A percentile compares a stretch with the other conserved stretches of the same genome.
These are phyloP conservation scores for Acleris emargana DNA, from an alignment of 2,888 invertebrate genomes.

Conservation along the genomic window DNA sequence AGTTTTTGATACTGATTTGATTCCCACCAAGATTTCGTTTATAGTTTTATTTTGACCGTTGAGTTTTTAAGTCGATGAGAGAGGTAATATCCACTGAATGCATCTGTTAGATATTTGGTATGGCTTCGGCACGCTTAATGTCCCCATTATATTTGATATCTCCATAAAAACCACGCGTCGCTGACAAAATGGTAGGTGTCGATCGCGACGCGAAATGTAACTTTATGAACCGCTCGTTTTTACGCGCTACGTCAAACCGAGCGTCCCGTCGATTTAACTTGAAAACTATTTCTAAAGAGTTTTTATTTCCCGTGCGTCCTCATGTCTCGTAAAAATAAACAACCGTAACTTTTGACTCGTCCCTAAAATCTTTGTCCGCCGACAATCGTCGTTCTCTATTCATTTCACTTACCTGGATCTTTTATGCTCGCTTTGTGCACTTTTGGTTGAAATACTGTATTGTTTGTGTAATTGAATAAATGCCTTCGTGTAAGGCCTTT, in stretches of 20 bases:
- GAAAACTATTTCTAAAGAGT: slow-evolving; percentile 53
- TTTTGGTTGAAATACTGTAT: slow-evolving; percentile 72
- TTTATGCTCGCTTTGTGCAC: slow-evolving; percentile 68
- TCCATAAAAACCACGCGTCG: slow-evolving; percentile 42
- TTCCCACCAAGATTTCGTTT: slow-evolving; percentile 29
- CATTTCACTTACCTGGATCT: slow-evolving; percentile 71
- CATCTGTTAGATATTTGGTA: slow-evolving; percentile 32
- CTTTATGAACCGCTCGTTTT: slow-evolving; percentile 50
- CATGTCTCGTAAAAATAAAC: slow-evolving; percentile 66
- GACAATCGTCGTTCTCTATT: slow-evolving; percentile 74
- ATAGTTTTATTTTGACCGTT: slow-evolving; percentile 22
- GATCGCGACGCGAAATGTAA: slow-evolving; percentile 48
- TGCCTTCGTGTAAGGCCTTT: slow-evolving; percentile 65
- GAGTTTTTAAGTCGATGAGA: slow-evolving; percentile 15
- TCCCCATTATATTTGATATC: slow-evolving; percentile 50
- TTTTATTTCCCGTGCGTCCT: slow-evolving; percentile 50
- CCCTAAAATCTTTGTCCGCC: slow-evolving; percentile 68
- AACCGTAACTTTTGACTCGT: slow-evolving; percentile 76
- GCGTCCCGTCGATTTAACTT: slow-evolving; percentile 59
- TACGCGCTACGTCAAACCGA: slow-evolving; percentile 45
- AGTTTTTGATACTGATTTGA: slow-evolving; percentile 31
- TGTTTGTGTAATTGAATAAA: slow-evolving; percentile 82
- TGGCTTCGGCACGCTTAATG: slow-evolving; percentile 49
- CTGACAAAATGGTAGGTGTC: slow-evolving; percentile 52
- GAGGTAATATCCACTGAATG: slow-evolving; percentile 23